Evolutionary conservation across 2,113 vertebrate species (phyloP).

Genomic region (Phalacrocorax brasilianus): DNA sequence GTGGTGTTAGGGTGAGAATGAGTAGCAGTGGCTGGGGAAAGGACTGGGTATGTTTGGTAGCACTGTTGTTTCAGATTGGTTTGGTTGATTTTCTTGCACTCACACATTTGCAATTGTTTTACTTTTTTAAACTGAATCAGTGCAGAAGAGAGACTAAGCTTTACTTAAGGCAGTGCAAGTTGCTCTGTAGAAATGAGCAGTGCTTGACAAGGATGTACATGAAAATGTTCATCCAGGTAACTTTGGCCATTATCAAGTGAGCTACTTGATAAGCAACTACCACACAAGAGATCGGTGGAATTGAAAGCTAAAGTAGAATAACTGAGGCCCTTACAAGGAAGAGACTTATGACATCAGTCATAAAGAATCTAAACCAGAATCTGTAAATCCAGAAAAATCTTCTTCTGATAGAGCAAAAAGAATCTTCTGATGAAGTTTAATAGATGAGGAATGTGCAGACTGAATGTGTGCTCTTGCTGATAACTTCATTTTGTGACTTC

Average conservation of each 20-base stretch:
- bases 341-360: not conserved
- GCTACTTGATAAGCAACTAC: not conserved
- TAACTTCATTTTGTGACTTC: not conserved
- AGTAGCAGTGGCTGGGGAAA: not conserved
- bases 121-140: not conserved
- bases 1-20: not conserved
- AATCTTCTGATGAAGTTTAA: not conserved
- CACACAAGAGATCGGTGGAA: not conserved
- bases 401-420: not conserved
- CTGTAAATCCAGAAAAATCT: not conserved
- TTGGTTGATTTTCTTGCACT: not conserved
- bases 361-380: not conserved
- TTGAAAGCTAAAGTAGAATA: not conserved
- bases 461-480: not conserved
- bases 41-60: not conserved
- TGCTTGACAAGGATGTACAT: not conserved
- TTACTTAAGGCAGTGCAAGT: not conserved
- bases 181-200: not conserved
- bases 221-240: not conserved
- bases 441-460: not conserved
- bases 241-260: not conserved
- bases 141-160: not conserved
- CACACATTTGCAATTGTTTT: not conserved
- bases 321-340: not conserved
- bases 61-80: not conserved